These are phyloP conservation scores for Numenius phaeopus DNA, from an alignment of 2,797 vertebrate species.

Conservation along the genomic window DNA sequence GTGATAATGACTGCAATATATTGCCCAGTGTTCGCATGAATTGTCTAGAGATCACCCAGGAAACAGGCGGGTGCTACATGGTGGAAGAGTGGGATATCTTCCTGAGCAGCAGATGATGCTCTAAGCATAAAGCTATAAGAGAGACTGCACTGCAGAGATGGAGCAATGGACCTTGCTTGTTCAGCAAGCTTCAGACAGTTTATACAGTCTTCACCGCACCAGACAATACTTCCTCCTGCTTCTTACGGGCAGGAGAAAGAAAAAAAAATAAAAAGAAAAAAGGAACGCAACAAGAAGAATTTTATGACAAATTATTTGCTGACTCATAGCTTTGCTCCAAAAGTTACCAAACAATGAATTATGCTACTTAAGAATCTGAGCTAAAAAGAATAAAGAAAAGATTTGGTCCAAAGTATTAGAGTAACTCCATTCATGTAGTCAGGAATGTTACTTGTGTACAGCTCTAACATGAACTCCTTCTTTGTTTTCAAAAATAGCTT, in stretches of 20 bases:
- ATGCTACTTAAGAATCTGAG: neutral
- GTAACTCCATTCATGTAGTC: neutral
- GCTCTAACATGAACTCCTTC: neutral
- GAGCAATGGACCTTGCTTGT: neutral
- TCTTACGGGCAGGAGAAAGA: neutral
- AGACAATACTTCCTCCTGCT: neutral
- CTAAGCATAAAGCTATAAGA: neutral
- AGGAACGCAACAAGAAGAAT: neutral
- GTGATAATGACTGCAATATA: accelerated
- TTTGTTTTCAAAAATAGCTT: neutral
- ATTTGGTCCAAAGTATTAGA: neutral
- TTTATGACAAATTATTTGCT: neutral
- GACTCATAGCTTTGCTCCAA: neutral
- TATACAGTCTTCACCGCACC: no score
- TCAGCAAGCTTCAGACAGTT: neutral
- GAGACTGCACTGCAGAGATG: neutral
- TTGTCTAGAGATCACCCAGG: neutral
- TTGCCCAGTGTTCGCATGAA: neutral
- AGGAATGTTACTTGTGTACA: neutral
- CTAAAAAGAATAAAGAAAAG: neutral
- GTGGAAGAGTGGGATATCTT: neutral
- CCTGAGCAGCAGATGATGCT: neutral
- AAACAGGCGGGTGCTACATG: neutral
- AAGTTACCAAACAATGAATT: neutral
- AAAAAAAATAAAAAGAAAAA: neutral